Base-by-base conservation (phyloP, 2,113 vertebrate species). In the Apeltes quadracus region DNA sequence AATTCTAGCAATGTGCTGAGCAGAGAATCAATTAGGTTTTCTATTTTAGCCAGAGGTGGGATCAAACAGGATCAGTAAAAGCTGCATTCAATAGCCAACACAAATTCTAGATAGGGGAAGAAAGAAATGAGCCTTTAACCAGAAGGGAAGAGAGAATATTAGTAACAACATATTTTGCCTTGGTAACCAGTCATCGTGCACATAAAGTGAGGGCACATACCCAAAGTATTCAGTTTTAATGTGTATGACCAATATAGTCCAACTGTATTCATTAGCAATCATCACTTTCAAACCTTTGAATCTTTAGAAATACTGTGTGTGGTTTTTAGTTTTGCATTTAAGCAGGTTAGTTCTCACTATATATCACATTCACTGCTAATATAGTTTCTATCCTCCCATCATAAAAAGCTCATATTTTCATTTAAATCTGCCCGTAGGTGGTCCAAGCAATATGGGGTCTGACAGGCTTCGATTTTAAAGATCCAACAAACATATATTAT, bases 351-450 rank as follows among this genome's bases (percentile, higher is more conserved):
- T 22, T 4, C 23, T 64, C 23, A 15, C 14, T 51, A n/a, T 48
- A 39, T 44, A 71, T 65, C 25, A 50, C 3, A 58, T 58, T 34
- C 15, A 38, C 61, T 43, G 12, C 48, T 54, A 66, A 36, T n/a
- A n/a, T 22, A 27, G 18, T 50, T 41, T 63, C 50, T 69, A 27
- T 56, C 69, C 16, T 12, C 63, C 34, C 50, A 56, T 57, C 20
- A 67, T 68, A 5, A 73, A 56, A 68, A 55, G 34, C 11, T 68
- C 57, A 72, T 46, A 5, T 8, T 0, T 66, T 68, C 29, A 67
- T 79, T 73, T 61, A 39, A 73, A 62, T 48, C 23, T 58, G 23
- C 57, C 50, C n/a, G 36, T 69, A n/a, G 51, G 65, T 69, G 56
- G 63, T 32, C 43, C 27, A 5, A 38, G 22, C 59, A 41, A 29